A percentile compares a stretch with the other conserved stretches of the same genome.
Conservation (phyloP, 1,140 invertebrate species). For the Drosophila suzukii region DNA sequence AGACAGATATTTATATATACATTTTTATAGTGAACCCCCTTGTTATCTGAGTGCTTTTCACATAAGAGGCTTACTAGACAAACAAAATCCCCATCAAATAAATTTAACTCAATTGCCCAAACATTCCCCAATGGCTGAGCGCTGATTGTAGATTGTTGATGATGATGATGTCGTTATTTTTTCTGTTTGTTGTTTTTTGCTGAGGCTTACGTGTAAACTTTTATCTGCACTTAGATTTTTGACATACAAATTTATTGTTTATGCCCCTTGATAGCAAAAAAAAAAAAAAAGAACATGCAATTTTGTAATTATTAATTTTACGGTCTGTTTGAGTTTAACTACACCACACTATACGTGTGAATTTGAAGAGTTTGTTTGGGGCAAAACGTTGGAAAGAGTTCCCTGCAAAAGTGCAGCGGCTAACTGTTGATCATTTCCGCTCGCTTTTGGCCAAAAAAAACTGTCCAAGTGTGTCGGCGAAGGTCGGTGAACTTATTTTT, state of each 20-base stretch:
- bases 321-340: slow-evolving; percentile 65
- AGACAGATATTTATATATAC: not conserved
- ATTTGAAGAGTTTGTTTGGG: slow-evolving; percentile 17
- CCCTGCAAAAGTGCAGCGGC: slow-evolving; percentile 14
- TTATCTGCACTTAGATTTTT: slow-evolving; percentile 62
- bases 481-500: slow-evolving; percentile 64
- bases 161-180: slow-evolving; percentile 18
- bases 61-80: slow-evolving; percentile 53
- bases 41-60: slow-evolving; percentile 22
- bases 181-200: slow-evolving; percentile 1
- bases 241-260: slow-evolving; percentile 63
- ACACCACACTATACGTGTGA: slow-evolving; percentile 17
- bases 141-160: slow-evolving; percentile 23
- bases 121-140: slow-evolving; percentile 33
- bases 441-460: slow-evolving; percentile 30
- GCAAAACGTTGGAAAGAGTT: slow-evolving; percentile 3
- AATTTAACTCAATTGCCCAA: slow-evolving; percentile 55
- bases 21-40: slow-evolving; percentile 2
- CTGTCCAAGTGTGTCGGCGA: slow-evolving; percentile 52
- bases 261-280: slow-evolving; percentile 44
- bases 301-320: slow-evolving; percentile 77
- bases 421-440: slow-evolving; percentile 40
- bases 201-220: slow-evolving; percentile 47
- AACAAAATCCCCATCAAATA: slow-evolving; percentile 51
- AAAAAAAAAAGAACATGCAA: slow-evolving; percentile 63